A percentile compares a stretch with the other conserved stretches of the same genome.
These are phyloP conservation scores for Premnoplex brunnescens DNA, from an alignment of 2,797 vertebrate species.

Conservation along the genomic window DNA sequence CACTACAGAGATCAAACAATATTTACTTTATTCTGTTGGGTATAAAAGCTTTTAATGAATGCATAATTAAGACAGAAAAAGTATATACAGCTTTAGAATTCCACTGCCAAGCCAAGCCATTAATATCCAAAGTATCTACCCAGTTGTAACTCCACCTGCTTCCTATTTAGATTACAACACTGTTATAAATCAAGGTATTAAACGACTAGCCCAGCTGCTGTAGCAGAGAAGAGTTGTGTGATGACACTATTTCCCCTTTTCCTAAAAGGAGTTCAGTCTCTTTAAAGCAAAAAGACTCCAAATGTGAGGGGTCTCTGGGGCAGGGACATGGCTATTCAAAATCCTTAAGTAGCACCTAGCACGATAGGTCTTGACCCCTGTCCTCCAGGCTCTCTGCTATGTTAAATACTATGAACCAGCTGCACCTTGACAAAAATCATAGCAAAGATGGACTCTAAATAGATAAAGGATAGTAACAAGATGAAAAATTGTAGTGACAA, in stretches of 20 bases:
- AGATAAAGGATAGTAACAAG: neutral
- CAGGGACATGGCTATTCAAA: neutral
- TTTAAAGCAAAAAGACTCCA: neutral
- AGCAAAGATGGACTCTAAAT: neutral
- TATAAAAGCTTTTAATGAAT: slow-evolving; percentile 88
- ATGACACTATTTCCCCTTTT: neutral
- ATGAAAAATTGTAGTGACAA: neutral
- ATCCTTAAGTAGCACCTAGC: neutral
- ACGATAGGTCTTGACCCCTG: neutral
- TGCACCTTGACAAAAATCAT: neutral
- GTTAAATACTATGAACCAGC: neutral
- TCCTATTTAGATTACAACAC: slow-evolving; percentile 76
- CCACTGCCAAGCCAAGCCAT: slow-evolving; percentile 78
- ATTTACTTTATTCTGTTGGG: slow-evolving; percentile 87
- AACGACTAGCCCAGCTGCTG: slow-evolving; percentile 6
- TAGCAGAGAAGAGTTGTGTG: neutral
- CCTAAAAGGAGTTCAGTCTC: neutral
- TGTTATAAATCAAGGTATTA: slow-evolving; percentile 75
- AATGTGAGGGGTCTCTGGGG: neutral
- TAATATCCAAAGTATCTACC: slow-evolving; percentile 77
- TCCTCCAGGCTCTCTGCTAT: neutral
- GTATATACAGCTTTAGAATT: slow-evolving; percentile 81
- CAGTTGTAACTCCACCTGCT: slow-evolving; percentile 81
- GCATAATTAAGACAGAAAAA: slow-evolving; percentile 85
- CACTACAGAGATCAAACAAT: slow-evolving; percentile 87